Evolutionary conservation across 2,888 invertebrate genomes (phyloP).

Genomic region (Nowickia ferox): DNA sequence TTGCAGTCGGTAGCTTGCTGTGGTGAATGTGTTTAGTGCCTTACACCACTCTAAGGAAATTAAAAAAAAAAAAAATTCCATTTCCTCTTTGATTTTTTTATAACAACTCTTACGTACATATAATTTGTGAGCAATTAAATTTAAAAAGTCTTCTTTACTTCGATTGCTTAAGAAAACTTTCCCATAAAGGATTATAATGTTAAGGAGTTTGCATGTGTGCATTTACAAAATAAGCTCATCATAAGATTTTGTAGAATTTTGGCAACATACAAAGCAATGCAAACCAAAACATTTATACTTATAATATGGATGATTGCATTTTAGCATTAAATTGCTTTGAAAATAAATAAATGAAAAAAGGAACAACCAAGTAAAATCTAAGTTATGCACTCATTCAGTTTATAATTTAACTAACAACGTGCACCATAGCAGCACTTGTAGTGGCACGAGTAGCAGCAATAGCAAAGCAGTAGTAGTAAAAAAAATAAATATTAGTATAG

Average conservation of each 20-base stretch:
- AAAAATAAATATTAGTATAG: conserved; percentile 65
- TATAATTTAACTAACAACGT: conserved; percentile 30
- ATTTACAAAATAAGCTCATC: conserved; percentile 19
- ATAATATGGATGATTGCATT: conserved; percentile 67
- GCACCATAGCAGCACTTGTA: neutral
- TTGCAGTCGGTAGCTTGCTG: no score
- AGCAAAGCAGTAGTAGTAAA: conserved; percentile 14
- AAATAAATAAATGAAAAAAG: conserved; percentile 13
- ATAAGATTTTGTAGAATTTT: conserved; percentile 29
- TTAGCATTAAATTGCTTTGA: conserved; percentile 62
- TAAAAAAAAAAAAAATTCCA: neutral
- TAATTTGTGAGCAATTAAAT: conserved; percentile 38
- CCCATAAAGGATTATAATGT: no score
- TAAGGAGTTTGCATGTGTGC: conserved; percentile 1
- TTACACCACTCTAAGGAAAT: neutral
- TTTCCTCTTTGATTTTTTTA: conserved; percentile 21
- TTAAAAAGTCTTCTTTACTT: conserved; percentile 19
- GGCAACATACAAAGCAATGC: conserved; percentile 32
- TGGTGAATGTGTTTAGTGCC: no score
- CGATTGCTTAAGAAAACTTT: neutral
- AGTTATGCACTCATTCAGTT: conserved; percentile 45
- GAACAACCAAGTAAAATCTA: conserved; percentile 29
- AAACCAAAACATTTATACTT: conserved; percentile 50
- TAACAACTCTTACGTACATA: conserved; percentile 17
- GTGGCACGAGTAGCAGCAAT: conserved; percentile 1